Base-by-base conservation (phyloP, 2,888 invertebrate species). In the Agrilus biguttatus region DNA sequence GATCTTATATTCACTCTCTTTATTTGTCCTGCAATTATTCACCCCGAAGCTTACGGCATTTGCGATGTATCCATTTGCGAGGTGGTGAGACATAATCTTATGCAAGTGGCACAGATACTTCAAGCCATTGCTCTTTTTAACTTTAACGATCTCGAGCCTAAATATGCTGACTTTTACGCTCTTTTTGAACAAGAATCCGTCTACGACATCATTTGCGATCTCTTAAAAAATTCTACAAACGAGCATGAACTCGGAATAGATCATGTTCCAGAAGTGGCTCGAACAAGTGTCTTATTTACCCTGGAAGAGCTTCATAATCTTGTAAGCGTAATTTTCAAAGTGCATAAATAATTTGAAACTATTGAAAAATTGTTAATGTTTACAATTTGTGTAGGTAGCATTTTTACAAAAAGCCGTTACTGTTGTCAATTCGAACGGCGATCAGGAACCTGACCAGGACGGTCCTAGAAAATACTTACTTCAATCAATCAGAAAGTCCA, bases 1-100 rank as follows among this genome's bases (percentile, higher is more conserved):
- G 96, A 98, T 60, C 72, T 98, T 45, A 84, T 97, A 21, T 84
- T 97, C 61, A 88, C 88, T 8, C 78, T 87, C 61, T 92, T 95
- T 61, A 84, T 98, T 46, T 97, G 96, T 58, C 95, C 95, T 3
- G 96, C 95, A 0, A 88, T 98, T 42, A 85, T 93, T 39, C 91
- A 91, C 69, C 97, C 97, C 0, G 96, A 96, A 62, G 84, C 90
- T 1, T 84, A 91, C 65, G 96, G 95, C 13, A 85, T 97, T 42
- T 86, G 86, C 4, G 95, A 95, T 59, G 83, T 88, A 2, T 89
- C 92, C 7, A 86, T 97, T 43, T 89, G 89, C 36, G 83, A 88
- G 57, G 80, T 90, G 45, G 90, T 92, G 5, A 71, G 93, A 33
- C 92, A 90, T 65, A 97, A 87, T 68, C 72, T 88, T 41, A 81